Evolutionary conservation across 2,888 invertebrate species (phyloP), one percentile per base, ranked within the genome.

Genomic region (Tribolium freemani): DNA sequence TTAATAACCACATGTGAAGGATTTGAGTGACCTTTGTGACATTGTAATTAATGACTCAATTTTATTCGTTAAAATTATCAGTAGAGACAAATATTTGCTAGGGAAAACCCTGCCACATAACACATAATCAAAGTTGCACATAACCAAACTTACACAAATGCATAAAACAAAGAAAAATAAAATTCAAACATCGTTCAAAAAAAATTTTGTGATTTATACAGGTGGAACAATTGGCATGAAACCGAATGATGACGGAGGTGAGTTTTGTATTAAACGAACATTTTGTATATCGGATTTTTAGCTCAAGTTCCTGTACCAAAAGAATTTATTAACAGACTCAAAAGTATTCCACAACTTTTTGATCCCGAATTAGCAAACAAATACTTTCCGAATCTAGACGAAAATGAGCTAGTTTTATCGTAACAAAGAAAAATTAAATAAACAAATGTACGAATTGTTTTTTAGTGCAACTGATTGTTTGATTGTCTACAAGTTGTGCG

Each of bases 211-310:
- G 38, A 88, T 99, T 31, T 98, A 97, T 83, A 97, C 97, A 0
- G 98, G 98, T 0, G 98, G 98, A 2, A 99, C 98, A 0, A 98
- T 99, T 82, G 98, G 98, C 50, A 99, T 99, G 98, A 90, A 93
- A 79, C 90, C 93, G 75, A 94, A 94, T 82, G 88, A 90, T 9
- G 88, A 91, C 69, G 93, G 94, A 86, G 94, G 96, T 95, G 87
- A 88, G 88, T 38, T 38, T 26, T 26, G 5, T 26, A 3, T 16
- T 46, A 48, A 48, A 8, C 3, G 3, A 48, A 16, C 48, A 16
- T 11, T 38, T 38, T 38, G n/a, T 8, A 9, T 5, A 3, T 38
- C 26, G 26, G 1, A 26, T 13, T 87, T 87, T 10, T 85, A 98
- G 97, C 92, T 11, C 89, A 97, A 64, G 90, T 90, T 16, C 95